phyloP scores from a whole-genome alignment of 2,888 invertebrate genomes.

The Lasioglossum malachurum region DNA sequence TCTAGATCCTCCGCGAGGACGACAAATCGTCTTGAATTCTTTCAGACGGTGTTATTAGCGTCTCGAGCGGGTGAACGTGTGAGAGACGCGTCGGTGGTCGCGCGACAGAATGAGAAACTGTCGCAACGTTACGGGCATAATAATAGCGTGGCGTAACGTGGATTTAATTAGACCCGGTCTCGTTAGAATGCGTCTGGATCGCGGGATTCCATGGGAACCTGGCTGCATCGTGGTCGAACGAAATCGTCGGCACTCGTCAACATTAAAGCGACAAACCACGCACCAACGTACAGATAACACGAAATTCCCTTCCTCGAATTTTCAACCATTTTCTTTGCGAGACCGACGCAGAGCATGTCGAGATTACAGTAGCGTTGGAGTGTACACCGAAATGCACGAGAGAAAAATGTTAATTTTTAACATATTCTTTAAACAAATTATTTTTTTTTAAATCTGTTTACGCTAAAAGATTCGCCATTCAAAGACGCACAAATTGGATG shows the following conservation, averaged over 20 bases:
- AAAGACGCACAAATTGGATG: no score
- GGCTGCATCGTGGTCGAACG: neutral
- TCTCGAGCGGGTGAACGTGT: neutral
- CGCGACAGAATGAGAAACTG: slow-evolving; percentile 28
- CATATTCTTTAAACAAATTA: no score
- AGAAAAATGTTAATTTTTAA: no score
- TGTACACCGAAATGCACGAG: no score
- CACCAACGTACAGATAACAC: neutral
- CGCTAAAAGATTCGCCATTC: no score
- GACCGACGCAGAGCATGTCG: no score
- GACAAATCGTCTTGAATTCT: slow-evolving; percentile 2
- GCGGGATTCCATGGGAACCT: slow-evolving; percentile 8
- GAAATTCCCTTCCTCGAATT: neutral
- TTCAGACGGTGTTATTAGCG: neutral
- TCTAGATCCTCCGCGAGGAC: neutral
- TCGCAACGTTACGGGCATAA: slow-evolving; percentile 27
- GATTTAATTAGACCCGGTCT: slow-evolving; percentile 44
- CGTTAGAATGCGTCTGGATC: slow-evolving; percentile 15
- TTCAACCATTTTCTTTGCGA: no score
- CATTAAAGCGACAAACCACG: neutral
- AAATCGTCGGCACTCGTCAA: neutral
- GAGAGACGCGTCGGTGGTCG: slow-evolving; percentile 47
- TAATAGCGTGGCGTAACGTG: slow-evolving; percentile 46
- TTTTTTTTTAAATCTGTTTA: no score
- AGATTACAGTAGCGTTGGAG: no score